Conservation (phyloP, 2,888 invertebrate genomes). For the Oscheius onirici region DNA sequence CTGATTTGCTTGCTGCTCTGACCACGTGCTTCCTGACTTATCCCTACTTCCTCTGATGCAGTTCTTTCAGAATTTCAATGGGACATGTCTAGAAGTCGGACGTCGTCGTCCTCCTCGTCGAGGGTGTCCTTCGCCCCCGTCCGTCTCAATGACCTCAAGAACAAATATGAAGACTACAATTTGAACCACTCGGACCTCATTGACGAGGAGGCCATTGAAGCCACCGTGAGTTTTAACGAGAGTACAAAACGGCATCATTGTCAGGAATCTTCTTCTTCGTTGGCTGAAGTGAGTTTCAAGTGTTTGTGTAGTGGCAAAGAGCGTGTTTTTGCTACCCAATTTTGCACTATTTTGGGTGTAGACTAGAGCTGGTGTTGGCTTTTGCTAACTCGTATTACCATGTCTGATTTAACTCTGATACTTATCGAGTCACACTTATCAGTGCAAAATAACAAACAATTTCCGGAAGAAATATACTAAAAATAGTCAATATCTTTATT, state of each 20-base stretch:
- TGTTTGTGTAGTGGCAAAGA: background rate
- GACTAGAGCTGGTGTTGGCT: background rate
- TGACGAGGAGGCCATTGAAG: slow-evolving; percentile 49
- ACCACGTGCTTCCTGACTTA: too few species aligned
- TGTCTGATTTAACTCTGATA: too few species aligned
- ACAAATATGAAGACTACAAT: slow-evolving; percentile 54
- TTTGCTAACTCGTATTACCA: too few species aligned
- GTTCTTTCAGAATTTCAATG: slow-evolving; percentile 7
- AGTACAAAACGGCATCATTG: background rate
- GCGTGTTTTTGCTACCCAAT: background rate
- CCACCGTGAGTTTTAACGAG: slow-evolving; percentile 18
- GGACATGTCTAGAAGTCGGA: slow-evolving; percentile 16
- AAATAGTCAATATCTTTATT: too few species aligned
- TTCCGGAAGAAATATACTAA: too few species aligned
- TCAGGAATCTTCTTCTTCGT: slow-evolving; percentile 11
- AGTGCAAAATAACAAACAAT: too few species aligned
- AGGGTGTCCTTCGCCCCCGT: slow-evolving; percentile 43
- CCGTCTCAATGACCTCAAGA: slow-evolving; percentile 53
- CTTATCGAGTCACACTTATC: too few species aligned
- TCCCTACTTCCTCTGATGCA: too few species aligned
- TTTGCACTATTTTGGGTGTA: background rate
- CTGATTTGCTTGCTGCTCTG: too few species aligned
- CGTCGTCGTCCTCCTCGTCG: slow-evolving; percentile 27
- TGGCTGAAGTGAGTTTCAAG: slow-evolving; percentile 12
- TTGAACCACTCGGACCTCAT: slow-evolving; percentile 36